A percentile compares a stretch with the other conserved stretches of the same genome.
phyloP scores from a whole-genome alignment of 2,888 invertebrate species.

The Oscheius onirici region DNA sequence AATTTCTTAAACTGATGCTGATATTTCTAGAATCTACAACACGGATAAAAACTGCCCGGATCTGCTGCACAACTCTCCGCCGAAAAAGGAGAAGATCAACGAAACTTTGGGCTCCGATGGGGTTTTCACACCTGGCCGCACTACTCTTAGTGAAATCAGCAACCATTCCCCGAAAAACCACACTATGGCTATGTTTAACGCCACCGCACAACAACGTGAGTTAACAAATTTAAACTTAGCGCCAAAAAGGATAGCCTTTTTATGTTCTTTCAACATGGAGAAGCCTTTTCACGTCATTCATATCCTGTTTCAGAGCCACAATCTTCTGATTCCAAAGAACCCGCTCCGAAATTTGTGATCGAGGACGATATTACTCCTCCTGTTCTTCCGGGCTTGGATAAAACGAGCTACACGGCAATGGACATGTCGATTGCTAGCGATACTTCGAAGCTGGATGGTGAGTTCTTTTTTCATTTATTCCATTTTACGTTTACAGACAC shows the following conservation, averaged over 20 bases:
- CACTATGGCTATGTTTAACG: conserved; percentile 9
- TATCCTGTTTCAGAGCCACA: conserved; percentile 13
- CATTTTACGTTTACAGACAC: no score
- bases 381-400: no score
- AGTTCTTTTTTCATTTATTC: no score
- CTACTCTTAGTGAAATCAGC: neutral
- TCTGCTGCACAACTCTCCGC: conserved; percentile 1
- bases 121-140: conserved; percentile 20
- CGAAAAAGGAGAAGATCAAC: conserved; percentile 30
- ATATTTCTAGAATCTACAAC: conserved; percentile 9
- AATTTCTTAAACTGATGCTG: no score
- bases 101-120: conserved; percentile 35
- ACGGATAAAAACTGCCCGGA: conserved; percentile 19
- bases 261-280: no score
- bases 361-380: neutral
- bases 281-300: no score
- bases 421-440: no score
- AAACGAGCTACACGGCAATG: no score
- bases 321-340: neutral
- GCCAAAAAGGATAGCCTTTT: no score
- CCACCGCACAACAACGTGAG: neutral
- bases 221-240: neutral
- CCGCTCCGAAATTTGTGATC: neutral
- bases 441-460: no score
- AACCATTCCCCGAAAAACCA: conserved; percentile 1